Base-by-base conservation (phyloP, 2,888 invertebrate genomes). In the Dolichopus griseipennis region DNA sequence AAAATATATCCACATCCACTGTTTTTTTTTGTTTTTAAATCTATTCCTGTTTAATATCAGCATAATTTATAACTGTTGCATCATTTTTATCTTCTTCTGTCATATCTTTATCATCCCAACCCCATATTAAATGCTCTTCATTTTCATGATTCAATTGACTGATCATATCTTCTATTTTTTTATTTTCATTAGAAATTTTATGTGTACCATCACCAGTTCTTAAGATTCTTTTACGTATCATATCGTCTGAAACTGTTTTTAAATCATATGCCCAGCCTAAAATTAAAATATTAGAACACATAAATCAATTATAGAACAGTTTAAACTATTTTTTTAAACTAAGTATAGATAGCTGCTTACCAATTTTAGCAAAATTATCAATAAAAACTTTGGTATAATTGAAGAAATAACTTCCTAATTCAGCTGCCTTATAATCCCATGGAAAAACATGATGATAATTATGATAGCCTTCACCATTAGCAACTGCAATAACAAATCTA, bases 361-460 rank as follows among this genome's bases (percentile, higher is more conserved):
- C 93, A 67, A 90, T 82, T 76, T 83, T 84, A 8, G 91, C 90
- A 76, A 89, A 90, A 52, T 86, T 76, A 73, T 89, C 87, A 72
- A 89, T 87, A 69, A 89, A 82, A 0, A 83, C 86, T 0, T 88
- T 88, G 0, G 88, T 87, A 72, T 81, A 75, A 76, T 89, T 89
- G 15, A 84, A 83, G n/a, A 83, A 82, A 77, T 89, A 89, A 74
- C 85, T 83, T 66, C 89, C 89, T 34, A 90, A 83, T 75, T 90
- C 90, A 27, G 88, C 88, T 73, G 90, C 88, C 73, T 89, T 90
- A 84, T 90, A 90, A 76, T 90, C 90, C 88, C 90, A 91, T 0
- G 93, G 93, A 81, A 93, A 93, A 22, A 90, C 89, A 79, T 93
- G 93, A 75, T 93, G 93, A 79, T 92, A 93, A 82, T 93, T 93